A percentile compares a stretch with the other conserved stretches of the same genome.
Evolutionary conservation across 2,797 vertebrate species (phyloP).

Genomic region (Artibeus jamaicensis): DNA sequence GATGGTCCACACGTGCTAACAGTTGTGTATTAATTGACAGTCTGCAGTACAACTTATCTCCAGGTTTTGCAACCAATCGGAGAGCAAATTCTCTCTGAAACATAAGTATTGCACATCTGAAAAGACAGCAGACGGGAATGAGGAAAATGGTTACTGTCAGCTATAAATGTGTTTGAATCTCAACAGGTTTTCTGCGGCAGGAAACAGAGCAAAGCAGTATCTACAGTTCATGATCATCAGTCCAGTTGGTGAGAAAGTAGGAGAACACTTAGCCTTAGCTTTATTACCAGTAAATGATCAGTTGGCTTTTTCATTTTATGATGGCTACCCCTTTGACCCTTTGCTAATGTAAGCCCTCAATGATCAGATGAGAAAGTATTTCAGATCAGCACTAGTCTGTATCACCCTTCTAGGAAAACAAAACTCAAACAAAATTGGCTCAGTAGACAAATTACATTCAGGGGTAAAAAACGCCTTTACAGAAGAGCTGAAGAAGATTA

Average conservation of each 20-base stretch:
- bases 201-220: neutral
- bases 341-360: neutral
- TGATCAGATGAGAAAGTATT: neutral
- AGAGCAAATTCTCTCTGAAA: constrained; percentile 99
- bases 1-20: constrained; percentile 95
- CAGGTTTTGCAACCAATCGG: constrained; percentile 94
- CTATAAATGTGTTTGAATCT: neutral
- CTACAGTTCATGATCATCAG: neutral
- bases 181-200: neutral
- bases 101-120: constrained; percentile 97
- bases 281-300: neutral
- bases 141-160: neutral
- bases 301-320: neutral
- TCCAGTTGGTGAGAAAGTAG: neutral
- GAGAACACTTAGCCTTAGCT: neutral
- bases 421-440: neutral
- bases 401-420: neutral
- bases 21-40: constrained; percentile 98
- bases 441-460: neutral
- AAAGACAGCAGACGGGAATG: constrained; percentile 53
- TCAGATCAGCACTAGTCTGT: neutral
- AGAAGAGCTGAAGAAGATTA: neutral
- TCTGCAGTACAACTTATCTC: constrained; percentile 96
- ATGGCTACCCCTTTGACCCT: neutral
- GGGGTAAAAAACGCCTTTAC: neutral